A percentile compares a stretch with the other conserved stretches of the same genome.
Conservation (phyloP, 2,888 invertebrate species). For the Polymixis flavicincta region DNA sequence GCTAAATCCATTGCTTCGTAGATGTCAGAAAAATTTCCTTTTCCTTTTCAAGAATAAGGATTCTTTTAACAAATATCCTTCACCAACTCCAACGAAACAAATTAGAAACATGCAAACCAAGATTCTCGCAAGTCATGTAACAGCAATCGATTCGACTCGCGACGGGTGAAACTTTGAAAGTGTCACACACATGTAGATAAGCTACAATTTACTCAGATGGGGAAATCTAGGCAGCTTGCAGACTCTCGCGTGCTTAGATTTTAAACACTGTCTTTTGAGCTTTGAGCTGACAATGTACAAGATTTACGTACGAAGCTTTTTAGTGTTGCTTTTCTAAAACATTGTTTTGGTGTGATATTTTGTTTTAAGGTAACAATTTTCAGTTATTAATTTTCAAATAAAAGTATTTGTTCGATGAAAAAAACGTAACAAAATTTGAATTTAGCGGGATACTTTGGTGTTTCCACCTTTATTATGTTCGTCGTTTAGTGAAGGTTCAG, state of each 20-base stretch:
- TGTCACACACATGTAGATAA: conserved; percentile 35
- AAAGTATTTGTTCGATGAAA: too few species aligned
- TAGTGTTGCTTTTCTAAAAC: not conserved
- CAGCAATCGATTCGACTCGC: conserved; percentile 23
- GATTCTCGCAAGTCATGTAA: conserved; percentile 48
- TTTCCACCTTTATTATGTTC: too few species aligned
- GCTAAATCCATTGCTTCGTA: too few species aligned
- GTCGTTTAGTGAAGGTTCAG: too few species aligned
- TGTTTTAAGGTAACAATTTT: not conserved
- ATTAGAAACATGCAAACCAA: conserved; percentile 6
- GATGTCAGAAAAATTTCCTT: too few species aligned
- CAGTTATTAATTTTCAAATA: too few species aligned
- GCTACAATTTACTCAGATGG: conserved; percentile 47
- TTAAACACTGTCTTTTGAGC: conserved; percentile 45
- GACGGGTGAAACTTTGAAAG: conserved; percentile 59
- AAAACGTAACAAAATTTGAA: too few species aligned
- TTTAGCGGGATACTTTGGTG: too few species aligned
- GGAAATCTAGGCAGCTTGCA: conserved; percentile 43
- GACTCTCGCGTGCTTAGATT: conserved; percentile 37
- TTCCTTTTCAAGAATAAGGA: too few species aligned
- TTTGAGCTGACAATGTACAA: conserved; percentile 22
- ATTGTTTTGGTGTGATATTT: not conserved
- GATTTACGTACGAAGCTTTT: conserved; percentile 9
- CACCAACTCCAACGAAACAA: not conserved
- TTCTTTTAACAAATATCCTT: not conserved